Percentiles rank a stretch among this genome's conserved stretches.
Conservation (phyloP, 2,113 vertebrate species). For the Theropithecus gelada region DNA sequence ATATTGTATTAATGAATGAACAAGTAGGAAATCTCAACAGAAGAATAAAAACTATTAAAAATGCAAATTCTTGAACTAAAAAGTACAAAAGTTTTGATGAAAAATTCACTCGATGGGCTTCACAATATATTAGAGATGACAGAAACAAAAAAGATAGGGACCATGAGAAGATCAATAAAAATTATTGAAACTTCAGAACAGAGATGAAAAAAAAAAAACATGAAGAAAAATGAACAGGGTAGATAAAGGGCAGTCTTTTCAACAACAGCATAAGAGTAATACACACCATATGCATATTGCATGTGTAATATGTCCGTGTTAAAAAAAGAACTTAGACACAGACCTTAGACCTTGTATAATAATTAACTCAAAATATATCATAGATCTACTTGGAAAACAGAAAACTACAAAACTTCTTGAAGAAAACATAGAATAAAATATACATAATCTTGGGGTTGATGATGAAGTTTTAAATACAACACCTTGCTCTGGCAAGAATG, state of each 20-base stretch:
- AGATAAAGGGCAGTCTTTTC: background rate
- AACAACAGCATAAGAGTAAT: background rate
- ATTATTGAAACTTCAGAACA: background rate
- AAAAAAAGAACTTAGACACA: background rate
- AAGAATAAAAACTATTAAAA: background rate
- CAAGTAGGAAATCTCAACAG: background rate
- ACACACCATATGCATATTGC: rapidly evolving
- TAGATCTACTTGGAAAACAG: background rate
- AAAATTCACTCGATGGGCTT: background rate
- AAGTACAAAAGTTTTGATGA: background rate
- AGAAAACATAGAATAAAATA: background rate
- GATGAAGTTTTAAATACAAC: background rate
- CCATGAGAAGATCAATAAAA: background rate
- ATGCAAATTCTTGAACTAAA: background rate
- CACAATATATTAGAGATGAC: background rate
- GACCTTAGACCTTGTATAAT: background rate
- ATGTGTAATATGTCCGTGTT: no score
- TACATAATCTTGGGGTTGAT: background rate
- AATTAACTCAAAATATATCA: background rate
- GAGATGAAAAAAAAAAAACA: background rate
- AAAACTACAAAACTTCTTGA: background rate
- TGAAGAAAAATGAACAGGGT: background rate
- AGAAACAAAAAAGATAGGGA: no score
- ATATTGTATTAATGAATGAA: background rate
- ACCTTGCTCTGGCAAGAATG: background rate